Conservation (phyloP, 2,797 vertebrate species). For the Xenentodon cancila region DNA sequence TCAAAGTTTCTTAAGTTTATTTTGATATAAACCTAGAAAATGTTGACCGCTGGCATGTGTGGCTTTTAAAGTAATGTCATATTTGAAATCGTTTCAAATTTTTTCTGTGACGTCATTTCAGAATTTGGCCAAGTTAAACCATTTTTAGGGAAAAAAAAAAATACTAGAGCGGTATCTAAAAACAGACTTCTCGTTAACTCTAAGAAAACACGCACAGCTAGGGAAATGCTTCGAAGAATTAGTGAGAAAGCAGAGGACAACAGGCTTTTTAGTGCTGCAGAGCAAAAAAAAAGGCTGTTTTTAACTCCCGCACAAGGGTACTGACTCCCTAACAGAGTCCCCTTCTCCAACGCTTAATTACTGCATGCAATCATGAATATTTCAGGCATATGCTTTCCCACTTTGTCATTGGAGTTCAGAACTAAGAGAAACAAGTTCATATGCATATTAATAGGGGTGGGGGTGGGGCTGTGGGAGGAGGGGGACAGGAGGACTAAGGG, state of each 20-base stretch:
- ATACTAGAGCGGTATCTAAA: background rate
- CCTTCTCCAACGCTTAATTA: constrained; percentile 78
- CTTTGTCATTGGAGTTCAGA: constrained; percentile 84
- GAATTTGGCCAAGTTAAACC: no score
- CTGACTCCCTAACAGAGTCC: constrained; percentile 60
- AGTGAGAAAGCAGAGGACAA: constrained; percentile 63
- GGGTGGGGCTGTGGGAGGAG: constrained; percentile 53
- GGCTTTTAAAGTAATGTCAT: background rate
- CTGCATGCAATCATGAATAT: constrained; percentile 82
- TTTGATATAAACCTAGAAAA: no score
- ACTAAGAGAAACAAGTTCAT: constrained; percentile 87
- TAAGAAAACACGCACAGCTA: constrained; percentile 7
- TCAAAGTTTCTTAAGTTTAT: no score
- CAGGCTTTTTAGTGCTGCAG: constrained; percentile 46
- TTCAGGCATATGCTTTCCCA: constrained; percentile 89
- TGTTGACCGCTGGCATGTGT: no score
- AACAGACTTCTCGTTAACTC: constrained; percentile 52
- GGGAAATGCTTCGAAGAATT: constrained; percentile 62
- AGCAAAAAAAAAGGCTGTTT: constrained; percentile 50
- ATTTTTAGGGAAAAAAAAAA: background rate
- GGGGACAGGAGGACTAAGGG: constrained; percentile 72
- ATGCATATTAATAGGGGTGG: constrained; percentile 80
- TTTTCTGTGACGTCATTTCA: background rate
- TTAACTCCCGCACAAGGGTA: constrained; percentile 62
- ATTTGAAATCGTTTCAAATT: background rate